Base-by-base conservation (phyloP, 2,113 vertebrate genomes). In the Bubo bubo region DNA sequence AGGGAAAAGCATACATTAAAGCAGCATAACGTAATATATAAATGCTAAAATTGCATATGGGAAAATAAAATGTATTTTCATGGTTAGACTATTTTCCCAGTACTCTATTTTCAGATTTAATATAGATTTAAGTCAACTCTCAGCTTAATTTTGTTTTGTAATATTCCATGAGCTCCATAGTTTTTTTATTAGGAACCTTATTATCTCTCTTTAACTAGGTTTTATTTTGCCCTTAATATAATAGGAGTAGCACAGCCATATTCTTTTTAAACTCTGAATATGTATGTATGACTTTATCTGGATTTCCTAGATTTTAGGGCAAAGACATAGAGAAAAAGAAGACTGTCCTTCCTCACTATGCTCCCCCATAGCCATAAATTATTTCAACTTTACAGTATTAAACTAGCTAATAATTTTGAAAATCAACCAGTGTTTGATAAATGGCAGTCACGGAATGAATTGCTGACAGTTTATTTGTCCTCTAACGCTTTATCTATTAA, bases 361-460 rank as follows among this genome's bases (percentile, higher is more conserved):
- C 53, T 89, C 73, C 67, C 53, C 58, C 39, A 50, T 71, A 68
- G 81, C 71, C 91, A 67, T 94, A 95, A 95, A 96, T 85, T 21
- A 95, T 72, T 91, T 92, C 93, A 95, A 64, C 90, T 97, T 95
- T 96, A 79, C 88, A 90, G 66, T 90, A 76, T 92, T 95, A 92
- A 96, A 96, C 79, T 96, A 97, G 79, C 62, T 95, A 96, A 89
- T 88, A 81, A 96, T 98, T 98, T 96, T 94, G 74, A 97, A 98
- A 98, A 98, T 97, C 92, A 96, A 76, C 91, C 96, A 63, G 86
- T 95, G 68, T 97, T 97, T 98, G 91, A 95, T 89, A 94, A 95
- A 86, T 77, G 91, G 74, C 62, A 76, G 79, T 85, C 93, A 75
- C 22, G 11, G 92, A 96, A 97, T 97, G 22, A 71, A 90, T 79